Base-by-base conservation (phyloP, 2,113 vertebrate species). In the Petrocephalus zakoni region DNA sequence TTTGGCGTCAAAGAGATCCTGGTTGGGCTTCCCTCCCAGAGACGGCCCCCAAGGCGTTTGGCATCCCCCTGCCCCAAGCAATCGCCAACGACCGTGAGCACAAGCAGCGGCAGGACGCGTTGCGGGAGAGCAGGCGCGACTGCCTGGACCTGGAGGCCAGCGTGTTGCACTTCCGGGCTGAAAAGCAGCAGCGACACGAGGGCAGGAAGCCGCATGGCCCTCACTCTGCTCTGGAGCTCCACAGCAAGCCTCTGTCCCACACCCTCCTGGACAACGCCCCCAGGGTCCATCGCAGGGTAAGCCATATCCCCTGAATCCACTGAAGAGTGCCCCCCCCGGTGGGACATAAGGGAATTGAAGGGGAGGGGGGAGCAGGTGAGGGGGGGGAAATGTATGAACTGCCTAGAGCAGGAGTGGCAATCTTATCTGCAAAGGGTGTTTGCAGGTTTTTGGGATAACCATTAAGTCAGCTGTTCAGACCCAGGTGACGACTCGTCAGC, bases 71-170 rank as follows among this genome's bases (percentile, higher is more conserved):
- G 0, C 89, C 92, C 19, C 95, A 96, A 88, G 97, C 95, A 42
- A 96, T 98, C 0, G 94, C 95, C 83, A 96, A 97, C 0, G 97
- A 97, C 92, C 93, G 93, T 0, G 94, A 94, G 13, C 88, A 92
- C 91, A 95, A 94, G 64, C 96, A 93, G 34, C 93, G 93, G 29
- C 96, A 95, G 93, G 96, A 96, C 0, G 96, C 94, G 0, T 90
- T 96, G 91, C 96, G 94, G 90, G 95, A 89, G 91, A 96, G 96
- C 91, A 91, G 97, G 5, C 93, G 97, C 0, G 95, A 96, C 89
- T 97, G 97, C 82, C 93, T 97, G 89, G 95, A 97, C 90, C 93
- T 97, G 92, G 97, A 97, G 90, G 95, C 95, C 1, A 96, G 96
- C 0, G 92, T 98, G 22, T 90, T 95, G 0, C 94, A 68, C 2